Evolutionary conservation across 2,888 invertebrate species (phyloP).

Genomic region (Acrobasis suavella): DNA sequence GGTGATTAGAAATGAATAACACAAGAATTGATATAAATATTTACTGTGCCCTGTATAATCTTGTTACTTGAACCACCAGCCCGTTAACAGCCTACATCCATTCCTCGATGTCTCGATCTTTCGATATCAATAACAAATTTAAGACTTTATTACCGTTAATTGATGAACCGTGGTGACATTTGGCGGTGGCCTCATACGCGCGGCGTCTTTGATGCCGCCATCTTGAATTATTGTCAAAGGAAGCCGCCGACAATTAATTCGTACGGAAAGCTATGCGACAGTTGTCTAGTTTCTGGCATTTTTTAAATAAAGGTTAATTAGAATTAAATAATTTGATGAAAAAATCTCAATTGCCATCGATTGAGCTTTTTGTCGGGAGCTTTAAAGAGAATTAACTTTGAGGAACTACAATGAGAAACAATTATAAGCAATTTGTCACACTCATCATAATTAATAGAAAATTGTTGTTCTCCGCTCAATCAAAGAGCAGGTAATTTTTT

Average conservation of each 20-base stretch:
- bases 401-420: not conserved
- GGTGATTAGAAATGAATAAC: too few relatives aligned
- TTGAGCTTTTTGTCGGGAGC: slow-evolving; percentile 7
- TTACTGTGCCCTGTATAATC: not conserved
- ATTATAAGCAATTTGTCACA: slow-evolving; percentile 7
- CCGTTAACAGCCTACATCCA: slow-evolving; percentile 57
- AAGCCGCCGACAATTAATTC: slow-evolving; percentile 73
- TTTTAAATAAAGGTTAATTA: slow-evolving; percentile 49
- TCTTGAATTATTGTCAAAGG: slow-evolving; percentile 61
- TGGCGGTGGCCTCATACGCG: slow-evolving; percentile 65
- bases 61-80: slow-evolving; percentile 39
- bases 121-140: slow-evolving; percentile 72
- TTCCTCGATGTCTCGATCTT: slow-evolving; percentile 49
- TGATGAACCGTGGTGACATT: slow-evolving; percentile 79
- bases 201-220: slow-evolving; percentile 70
- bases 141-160: slow-evolving; percentile 68
- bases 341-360: slow-evolving; percentile 20
- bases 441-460: not conserved
- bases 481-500: too few relatives aligned
- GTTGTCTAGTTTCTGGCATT: slow-evolving; percentile 66
- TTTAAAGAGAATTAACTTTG: slow-evolving; percentile 8
- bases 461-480: too few relatives aligned
- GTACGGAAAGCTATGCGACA: slow-evolving; percentile 77
- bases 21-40: too few relatives aligned
- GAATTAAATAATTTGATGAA: slow-evolving; percentile 24